Evolutionary conservation across 1,140 invertebrate genomes (phyloP), one percentile per base, ranked within the genome.

Genomic region (Drosophila nasuta): DNA sequence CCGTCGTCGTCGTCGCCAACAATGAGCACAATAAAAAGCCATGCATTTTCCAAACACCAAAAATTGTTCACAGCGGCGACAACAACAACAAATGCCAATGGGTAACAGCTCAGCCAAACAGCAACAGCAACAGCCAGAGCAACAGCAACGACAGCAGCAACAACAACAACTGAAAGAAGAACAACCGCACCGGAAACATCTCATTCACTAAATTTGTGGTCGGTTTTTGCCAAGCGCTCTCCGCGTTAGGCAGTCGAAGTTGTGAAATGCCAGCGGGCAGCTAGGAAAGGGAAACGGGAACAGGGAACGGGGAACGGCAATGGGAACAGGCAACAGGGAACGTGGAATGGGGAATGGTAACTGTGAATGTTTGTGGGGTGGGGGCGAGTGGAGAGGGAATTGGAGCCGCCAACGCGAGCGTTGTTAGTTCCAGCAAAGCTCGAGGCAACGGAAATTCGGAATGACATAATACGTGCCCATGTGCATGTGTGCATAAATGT

Each of bases 41-140:
- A 90, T 90, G 86, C 82, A 90, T 90, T 91, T 90, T 90, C 79
- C 86, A 91, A 90, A 91, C 82, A 90, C 82, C 86, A 86, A 90
- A 91, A 90, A 86, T 85, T 91, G 80, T 86, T 64, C 63, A 73
- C 64, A 77, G 69, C 71, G 74, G 45, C 60, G 67, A 10, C 79
- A 65, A 35, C 69, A 68, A 54, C 70, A 68, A 28, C 67, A 71
- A 59, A 58, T 58, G 54, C 43, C 65, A 65, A 65, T 65, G 49
- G 49, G 35, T 68, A 54, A 73, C 72, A 51, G 38, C 59, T 49
- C 13, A 15, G 8, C 20, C 20, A 25, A 25, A 25, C 20, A 25
- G 45, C 54, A 25, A 25, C 20, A 25, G 45, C 54, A 59, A 11
- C 71, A 57, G 54, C 52, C 59, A 33, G 58, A 63, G 11, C 65